Evolutionary conservation across 2,888 invertebrate genomes (phyloP), one percentile per base, ranked within the genome.

Genomic region (Barypeithes pellucidus): DNA sequence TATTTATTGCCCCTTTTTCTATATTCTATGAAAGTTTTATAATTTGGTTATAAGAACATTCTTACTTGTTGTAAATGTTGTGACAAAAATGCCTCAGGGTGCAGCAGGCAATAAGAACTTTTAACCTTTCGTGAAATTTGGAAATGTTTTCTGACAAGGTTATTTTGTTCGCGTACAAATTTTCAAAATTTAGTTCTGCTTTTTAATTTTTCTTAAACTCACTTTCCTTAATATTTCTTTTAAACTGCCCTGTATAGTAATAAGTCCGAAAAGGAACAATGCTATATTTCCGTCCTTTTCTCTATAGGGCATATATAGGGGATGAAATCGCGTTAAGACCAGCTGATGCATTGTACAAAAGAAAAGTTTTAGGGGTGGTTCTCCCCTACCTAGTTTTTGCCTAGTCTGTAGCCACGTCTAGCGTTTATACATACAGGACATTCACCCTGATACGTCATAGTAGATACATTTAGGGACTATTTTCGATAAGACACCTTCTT

Each of bases 281-380:
- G n/a, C 22, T 36, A 59, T 66, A 16, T 57, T 39, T 47, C 33
- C 3, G 36, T 60, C 36, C 36, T 45, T 24, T 66, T 41, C 59
- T 29, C 39, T 60, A 61, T 33, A 72, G 60, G 66, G n/a, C n/a
- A n/a, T n/a, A n/a, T n/a, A n/a, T n/a, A n/a, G n/a, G 73, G 74
- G 29, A 60, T 70, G 61, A 77, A 79, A 79, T 69, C 65, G 66
- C 47, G 22, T 73, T 59, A 18, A 62, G 54, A 70, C 65, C 81
- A 80, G 81, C 81, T 80, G 80, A 79, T 79, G 76, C 76, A 75
- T 52, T 67, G 79, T 78, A 80, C 79, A 80, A 80, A 80, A 76
- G 75, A 69, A 69, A 69, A 65, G 68, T 71, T 75, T 70, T 67
- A 77, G 77, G 75, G 75, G 70, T 68, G 69, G 71, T 63, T 71